These are phyloP conservation scores for Platycheirus rosarum DNA, from an alignment of 2,888 invertebrate genomes.

Conservation along the genomic window DNA sequence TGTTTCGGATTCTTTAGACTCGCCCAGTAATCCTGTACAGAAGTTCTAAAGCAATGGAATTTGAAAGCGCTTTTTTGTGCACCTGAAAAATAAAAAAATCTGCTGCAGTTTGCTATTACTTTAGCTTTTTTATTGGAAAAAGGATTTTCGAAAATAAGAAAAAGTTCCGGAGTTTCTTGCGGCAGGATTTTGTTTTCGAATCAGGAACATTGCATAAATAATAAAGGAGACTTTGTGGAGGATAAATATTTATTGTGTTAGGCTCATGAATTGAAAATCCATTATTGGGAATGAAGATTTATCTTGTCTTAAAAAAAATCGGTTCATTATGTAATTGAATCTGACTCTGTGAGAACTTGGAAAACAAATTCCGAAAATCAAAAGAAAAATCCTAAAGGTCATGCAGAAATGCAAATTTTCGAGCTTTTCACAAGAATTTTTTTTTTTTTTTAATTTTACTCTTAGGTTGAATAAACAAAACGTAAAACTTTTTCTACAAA, in stretches of 20 bases:
- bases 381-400: neutral
- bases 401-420: too few species aligned
- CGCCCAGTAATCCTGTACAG: slow-evolving; percentile 5
- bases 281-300: neutral
- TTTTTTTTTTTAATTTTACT: neutral
- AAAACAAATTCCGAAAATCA: too few species aligned
- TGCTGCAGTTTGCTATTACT: neutral
- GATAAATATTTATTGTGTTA: too few species aligned
- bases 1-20: neutral
- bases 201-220: too few species aligned
- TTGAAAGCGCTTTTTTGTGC: neutral
- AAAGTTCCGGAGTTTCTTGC: too few species aligned
- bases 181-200: too few species aligned
- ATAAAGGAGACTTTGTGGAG: too few species aligned
- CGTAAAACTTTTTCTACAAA: neutral
- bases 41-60: neutral
- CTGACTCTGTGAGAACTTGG: too few species aligned
- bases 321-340: too few species aligned
- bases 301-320: too few species aligned
- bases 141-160: too few species aligned
- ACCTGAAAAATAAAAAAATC: neutral
- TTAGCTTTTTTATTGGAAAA: neutral
- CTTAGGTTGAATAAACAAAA: neutral
- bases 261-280: too few species aligned
- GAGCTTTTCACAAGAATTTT: neutral